Percentiles rank a stretch among this genome's conserved stretches.
phyloP scores from a whole-genome alignment of 2,888 invertebrate genomes.

The Crossocerus cetratus region DNA sequence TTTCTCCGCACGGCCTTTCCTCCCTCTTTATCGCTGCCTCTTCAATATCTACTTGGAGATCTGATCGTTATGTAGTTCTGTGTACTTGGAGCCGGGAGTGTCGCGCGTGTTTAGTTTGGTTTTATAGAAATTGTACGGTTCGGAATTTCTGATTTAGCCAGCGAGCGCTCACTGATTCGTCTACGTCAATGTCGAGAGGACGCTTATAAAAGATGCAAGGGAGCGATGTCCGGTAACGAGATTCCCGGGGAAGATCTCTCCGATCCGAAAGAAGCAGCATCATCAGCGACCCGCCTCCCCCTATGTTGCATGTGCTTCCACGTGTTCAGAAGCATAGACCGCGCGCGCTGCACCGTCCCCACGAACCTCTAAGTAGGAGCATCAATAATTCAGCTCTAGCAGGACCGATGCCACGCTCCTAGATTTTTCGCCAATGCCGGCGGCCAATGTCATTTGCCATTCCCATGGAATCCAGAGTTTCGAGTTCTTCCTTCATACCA shows the following conservation, averaged over 20 bases:
- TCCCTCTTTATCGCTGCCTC: neutral
- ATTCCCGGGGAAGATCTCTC: constrained; percentile 55
- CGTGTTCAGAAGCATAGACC: constrained; percentile 41
- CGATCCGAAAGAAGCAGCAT: constrained; percentile 39
- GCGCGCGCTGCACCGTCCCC: constrained; percentile 4
- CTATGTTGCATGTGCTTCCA: neutral
- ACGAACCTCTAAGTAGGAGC: constrained; percentile 17
- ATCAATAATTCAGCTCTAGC: constrained; percentile 42
- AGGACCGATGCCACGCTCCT: constrained; percentile 16
- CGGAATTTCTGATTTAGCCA: too few species aligned
- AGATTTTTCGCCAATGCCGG: constrained; percentile 4
- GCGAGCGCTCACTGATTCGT: too few species aligned
- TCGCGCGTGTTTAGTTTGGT: too few species aligned
- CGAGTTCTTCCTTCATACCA: too few species aligned
- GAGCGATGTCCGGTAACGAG: constrained; percentile 69
- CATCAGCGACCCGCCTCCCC: constrained; percentile 25
- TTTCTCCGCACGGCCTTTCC: neutral
- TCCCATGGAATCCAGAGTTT: neutral
- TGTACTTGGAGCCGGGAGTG: too few species aligned
- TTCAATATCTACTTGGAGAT: too few species aligned
- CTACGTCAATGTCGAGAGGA: constrained; percentile 31
- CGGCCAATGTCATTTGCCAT: neutral
- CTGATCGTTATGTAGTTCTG: too few species aligned
- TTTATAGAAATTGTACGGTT: too few species aligned
- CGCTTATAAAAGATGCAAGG: constrained; percentile 67